Base-by-base conservation (phyloP, 2,888 invertebrate species). In the Sinotaia quadrata region DNA sequence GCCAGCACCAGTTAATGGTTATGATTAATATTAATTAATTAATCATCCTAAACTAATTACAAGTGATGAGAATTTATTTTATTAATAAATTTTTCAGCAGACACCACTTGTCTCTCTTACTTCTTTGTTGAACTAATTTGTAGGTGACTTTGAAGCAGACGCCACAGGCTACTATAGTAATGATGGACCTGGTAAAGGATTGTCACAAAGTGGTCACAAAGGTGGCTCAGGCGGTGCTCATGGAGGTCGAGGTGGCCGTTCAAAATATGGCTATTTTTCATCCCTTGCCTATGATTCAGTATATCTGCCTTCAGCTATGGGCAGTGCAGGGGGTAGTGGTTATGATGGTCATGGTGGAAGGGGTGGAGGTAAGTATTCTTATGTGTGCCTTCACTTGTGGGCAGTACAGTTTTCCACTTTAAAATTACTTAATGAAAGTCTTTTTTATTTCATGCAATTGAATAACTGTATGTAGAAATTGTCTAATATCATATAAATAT, bases 91-190 rank as follows among this genome's bases (percentile, higher is more conserved):
- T n/a, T n/a, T n/a, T n/a, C n/a, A n/a, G n/a, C n/a, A n/a, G n/a
- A n/a, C n/a, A n/a, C n/a, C n/a, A n/a, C n/a, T n/a, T n/a, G n/a
- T n/a, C n/a, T n/a, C n/a, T n/a, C n/a, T n/a, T n/a, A n/a, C n/a
- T n/a, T n/a, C n/a, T n/a, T n/a, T n/a, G n/a, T n/a, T n/a, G n/a
- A 29, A n/a, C 21, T 31, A 8, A n/a, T 36, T 2, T 63, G 18
- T 66, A 83, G 83, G 83, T 62, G 78, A 79, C 33, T 73, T 83
- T 74, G 78, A 82, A 72, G 82, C 82, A 41, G 79, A 82, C 63
- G 75, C 60, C 61, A 78, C 79, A 15, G 83, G 82, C 1, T 75
- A 75, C 60, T 29, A 74, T 29, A 73, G 68, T 10, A 75, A 73
- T 15, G 34, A 62, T 29, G 83, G 83, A 8, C 78, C 76, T 8